Evolutionary conservation across 2,888 invertebrate species (phyloP), one percentile per base, ranked within the genome.

Genomic region (Sylvicola cinctus): DNA sequence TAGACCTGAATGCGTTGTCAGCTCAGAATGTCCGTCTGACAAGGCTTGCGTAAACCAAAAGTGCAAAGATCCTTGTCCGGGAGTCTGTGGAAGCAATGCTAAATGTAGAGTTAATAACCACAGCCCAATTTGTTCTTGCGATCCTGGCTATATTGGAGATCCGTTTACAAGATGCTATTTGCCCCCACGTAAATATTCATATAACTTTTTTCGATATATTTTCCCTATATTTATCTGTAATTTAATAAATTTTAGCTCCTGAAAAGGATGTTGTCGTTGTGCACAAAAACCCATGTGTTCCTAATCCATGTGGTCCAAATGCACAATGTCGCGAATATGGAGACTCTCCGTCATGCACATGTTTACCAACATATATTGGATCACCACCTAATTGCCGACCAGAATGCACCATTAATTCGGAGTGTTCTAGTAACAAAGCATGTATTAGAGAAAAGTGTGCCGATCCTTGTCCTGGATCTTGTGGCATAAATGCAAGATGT

Each of bases 31-130:
- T 52, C 60, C 74, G 3, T 68, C 69, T 28, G 68, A 72, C 44
- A 68, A 62, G 45, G 75, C 77, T 12, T 80, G 80, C 46, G 58
- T 74, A 5, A 66, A 66, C 43, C 72, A 72, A 42, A 77, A 74
- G 56, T 83, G 81, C 50, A 60, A 65, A 46, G 74, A 83, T 56
- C 81, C 81, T 15, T 83, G 81, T 45, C 74, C 74, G 6, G 79
- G 78, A 43, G 70, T 70, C 20, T 83, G 83, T 49, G 79, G 77
- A 5, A 63, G 68, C 41, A 74, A 77, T 46, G 75, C 80, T 15
- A 61, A 69, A 32, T 81, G 81, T 48, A 70, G 71, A 56, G 76
- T 76, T n/a, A 61, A 74, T 12, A 76, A 75, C 45, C 74, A 78
- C 55, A 48, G 79, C 45, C 73, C 75, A 36, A 60, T 65, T 29